phyloP scores from a whole-genome alignment of 1,140 invertebrate genomes.

The Hypsibius dujardini region DNA sequence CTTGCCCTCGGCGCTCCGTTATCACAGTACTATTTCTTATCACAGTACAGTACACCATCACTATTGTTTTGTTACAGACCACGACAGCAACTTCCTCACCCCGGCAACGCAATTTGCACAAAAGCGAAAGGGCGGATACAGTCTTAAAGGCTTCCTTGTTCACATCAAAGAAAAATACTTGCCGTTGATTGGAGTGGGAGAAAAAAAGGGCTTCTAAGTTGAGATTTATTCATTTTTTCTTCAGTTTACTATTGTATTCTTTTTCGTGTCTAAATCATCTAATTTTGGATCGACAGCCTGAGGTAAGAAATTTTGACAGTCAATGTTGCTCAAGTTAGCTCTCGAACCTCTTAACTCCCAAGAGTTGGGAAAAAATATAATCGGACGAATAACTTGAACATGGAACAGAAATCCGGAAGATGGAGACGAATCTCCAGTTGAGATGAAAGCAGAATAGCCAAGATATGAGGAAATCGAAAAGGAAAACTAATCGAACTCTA shows the following conservation, averaged over 20 bases:
- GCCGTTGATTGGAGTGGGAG: conserved; percentile 2
- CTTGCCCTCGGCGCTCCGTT: neutral
- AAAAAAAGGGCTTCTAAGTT: neutral
- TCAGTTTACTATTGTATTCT: too few species aligned
- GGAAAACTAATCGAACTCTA: neutral
- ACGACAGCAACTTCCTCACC: too few species aligned
- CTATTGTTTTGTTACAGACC: too few species aligned
- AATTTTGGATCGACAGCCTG: neutral
- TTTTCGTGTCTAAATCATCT: neutral
- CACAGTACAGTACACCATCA: neutral
- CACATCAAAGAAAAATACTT: conserved; percentile 3
- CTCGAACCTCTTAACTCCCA: neutral
- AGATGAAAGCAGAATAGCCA: neutral
- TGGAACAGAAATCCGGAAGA: neutral
- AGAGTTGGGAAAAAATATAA: too few species aligned
- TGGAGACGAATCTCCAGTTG: neutral
- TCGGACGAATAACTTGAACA: neutral
- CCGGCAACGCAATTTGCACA: neutral
- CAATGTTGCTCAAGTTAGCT: neutral
- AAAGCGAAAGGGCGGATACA: neutral
- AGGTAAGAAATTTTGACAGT: neutral
- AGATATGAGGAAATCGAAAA: neutral
- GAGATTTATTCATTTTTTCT: neutral
- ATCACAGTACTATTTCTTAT: neutral
- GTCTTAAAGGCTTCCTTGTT: neutral